Percentiles rank a stretch among this genome's conserved stretches.
Conservation (phyloP, 1,140 invertebrate genomes). For the Sarcophaga bullata region DNA sequence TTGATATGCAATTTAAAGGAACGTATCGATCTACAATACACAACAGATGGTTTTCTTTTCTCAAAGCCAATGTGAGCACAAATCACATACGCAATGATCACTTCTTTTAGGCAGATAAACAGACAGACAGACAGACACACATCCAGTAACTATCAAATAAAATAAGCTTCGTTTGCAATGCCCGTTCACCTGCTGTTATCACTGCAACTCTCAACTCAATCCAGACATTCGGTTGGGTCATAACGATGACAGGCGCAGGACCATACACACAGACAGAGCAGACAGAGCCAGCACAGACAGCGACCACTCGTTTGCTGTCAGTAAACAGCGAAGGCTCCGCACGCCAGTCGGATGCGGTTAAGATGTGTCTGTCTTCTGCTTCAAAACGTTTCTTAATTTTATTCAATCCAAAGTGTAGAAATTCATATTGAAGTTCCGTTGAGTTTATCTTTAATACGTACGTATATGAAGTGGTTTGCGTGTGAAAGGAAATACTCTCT, state of each 20-base stretch:
- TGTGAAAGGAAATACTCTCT: background rate
- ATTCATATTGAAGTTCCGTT: conserved; percentile 47
- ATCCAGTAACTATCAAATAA: background rate
- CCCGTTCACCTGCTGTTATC: background rate
- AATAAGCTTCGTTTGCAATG: background rate
- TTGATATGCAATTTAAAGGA: conserved; percentile 18
- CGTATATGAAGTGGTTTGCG: too few relatives aligned
- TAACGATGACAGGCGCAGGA: too few relatives aligned
- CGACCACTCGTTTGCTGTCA: too few relatives aligned
- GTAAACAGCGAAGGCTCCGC: background rate
- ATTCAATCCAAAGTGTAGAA: conserved; percentile 44
- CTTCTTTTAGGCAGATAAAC: conserved; percentile 15
- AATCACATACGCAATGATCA: too few relatives aligned
- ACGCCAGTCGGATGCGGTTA: background rate
- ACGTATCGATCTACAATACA: background rate
- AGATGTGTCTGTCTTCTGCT: background rate
- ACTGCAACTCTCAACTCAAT: conserved; percentile 16
- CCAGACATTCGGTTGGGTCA: too few relatives aligned
- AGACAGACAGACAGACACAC: conserved; percentile 13
- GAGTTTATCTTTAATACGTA: conserved; percentile 6
- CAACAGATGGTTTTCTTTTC: background rate
- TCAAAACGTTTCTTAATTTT: background rate
- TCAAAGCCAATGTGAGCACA: too few relatives aligned
- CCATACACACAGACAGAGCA: too few relatives aligned
- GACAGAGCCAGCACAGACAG: too few relatives aligned